Conservation (phyloP, 2,888 invertebrate genomes). For the Chaitophorus viminalis region DNA sequence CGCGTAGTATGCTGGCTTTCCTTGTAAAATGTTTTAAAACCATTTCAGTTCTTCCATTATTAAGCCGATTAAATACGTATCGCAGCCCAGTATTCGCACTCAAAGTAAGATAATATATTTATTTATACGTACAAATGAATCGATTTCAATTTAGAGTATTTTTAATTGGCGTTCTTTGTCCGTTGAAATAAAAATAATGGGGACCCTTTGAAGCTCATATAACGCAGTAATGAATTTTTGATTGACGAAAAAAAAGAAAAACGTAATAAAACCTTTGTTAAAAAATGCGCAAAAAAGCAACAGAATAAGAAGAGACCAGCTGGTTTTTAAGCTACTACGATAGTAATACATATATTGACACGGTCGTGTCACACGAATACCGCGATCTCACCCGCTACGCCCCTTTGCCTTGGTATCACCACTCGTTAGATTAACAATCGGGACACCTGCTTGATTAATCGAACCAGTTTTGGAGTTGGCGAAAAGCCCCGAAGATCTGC, state of each 20-base stretch:
- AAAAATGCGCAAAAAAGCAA: not conserved
- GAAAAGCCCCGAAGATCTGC: too few species aligned
- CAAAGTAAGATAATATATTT: not conserved
- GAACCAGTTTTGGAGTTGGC: too few species aligned
- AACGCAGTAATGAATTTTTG: not conserved
- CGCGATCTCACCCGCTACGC: too few species aligned
- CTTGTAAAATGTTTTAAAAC: too few species aligned
- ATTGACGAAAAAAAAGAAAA: not conserved
- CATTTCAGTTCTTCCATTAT: not conserved
- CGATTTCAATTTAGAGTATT: conserved; percentile 16
- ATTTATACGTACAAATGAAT: not conserved
- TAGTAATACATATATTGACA: too few species aligned
- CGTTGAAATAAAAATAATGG: not conserved
- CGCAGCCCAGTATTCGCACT: not conserved
- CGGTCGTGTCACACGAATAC: too few species aligned
- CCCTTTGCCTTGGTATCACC: too few species aligned
- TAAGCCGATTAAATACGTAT: not conserved
- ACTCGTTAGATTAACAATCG: too few species aligned
- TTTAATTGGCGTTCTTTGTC: conserved; percentile 41
- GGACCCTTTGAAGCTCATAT: not conserved
- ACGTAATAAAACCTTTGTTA: not conserved
- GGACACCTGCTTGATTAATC: too few species aligned
- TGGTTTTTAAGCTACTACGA: not conserved
- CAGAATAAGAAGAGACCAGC: not conserved
- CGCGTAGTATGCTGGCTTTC: too few species aligned